These are phyloP conservation scores for Panurus biarmicus DNA, from an alignment of 2,113 vertebrate species.

Conservation along the genomic window DNA sequence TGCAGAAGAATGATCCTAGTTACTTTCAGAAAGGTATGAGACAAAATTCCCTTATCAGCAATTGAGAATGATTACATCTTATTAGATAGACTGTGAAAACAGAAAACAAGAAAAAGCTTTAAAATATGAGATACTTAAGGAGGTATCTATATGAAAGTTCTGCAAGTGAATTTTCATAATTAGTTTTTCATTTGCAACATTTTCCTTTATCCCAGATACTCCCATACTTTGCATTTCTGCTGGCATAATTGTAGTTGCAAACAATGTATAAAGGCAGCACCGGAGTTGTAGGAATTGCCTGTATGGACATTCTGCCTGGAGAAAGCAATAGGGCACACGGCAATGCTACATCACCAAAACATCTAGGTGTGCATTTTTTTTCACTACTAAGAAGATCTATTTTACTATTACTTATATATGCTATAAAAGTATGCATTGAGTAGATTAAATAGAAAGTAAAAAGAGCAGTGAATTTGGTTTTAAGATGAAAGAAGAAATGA, in stretches of 20 bases:
- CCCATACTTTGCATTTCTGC: not conserved
- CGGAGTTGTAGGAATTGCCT: not conserved
- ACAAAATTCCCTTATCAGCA: not conserved
- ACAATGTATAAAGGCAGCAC: not conserved
- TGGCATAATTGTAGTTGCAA: not conserved
- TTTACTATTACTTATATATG: not conserved
- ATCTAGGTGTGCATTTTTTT: not conserved
- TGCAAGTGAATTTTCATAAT: not conserved
- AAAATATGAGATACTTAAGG: not conserved
- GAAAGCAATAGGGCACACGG: not conserved
- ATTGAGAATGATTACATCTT: not conserved
- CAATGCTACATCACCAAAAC: not conserved
- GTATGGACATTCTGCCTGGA: not conserved
- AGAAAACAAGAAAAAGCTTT: not conserved
- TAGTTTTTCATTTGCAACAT: not conserved
- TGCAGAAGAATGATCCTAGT: not conserved
- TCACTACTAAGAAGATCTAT: not conserved
- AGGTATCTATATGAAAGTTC: not conserved
- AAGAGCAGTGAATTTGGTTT: not conserved
- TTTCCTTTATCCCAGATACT: not conserved
- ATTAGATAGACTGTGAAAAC: not conserved
- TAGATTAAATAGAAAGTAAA: not conserved
- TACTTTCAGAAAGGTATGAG: not conserved
- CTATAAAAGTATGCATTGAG: not conserved
- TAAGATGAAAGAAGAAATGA: not conserved